These are phyloP conservation scores for Miltochrista miniata DNA, from an alignment of 2,888 invertebrate genomes.

Conservation along the genomic window DNA sequence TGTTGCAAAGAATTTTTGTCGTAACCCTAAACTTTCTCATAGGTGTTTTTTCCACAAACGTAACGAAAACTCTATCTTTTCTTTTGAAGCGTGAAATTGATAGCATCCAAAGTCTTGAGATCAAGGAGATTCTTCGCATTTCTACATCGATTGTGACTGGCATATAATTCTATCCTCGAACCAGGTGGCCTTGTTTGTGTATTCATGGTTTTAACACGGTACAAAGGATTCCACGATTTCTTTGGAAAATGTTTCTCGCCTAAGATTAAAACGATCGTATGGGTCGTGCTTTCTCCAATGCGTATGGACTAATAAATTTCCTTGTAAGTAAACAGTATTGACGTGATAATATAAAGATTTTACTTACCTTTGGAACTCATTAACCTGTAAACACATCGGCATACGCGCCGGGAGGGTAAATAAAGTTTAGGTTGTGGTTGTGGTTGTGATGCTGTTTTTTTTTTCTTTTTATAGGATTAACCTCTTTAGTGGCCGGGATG, in stretches of 20 bases:
- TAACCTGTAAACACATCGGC: no score
- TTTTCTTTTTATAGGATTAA: no score
- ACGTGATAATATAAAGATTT: no score
- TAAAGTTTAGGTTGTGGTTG: no score
- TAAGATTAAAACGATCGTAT: constrained; percentile 27
- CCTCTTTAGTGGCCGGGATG: no score
- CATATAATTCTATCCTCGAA: constrained; percentile 39
- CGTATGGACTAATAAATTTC: background rate
- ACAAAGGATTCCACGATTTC: constrained; percentile 45
- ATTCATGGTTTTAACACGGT: constrained; percentile 50
- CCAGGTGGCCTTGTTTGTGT: constrained; percentile 63
- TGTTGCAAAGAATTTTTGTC: constrained; percentile 22
- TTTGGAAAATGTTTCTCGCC: constrained; percentile 40
- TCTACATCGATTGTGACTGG: constrained; percentile 50
- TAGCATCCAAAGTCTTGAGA: constrained; percentile 36
- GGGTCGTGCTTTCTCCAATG: background rate
- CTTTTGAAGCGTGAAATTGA: constrained; percentile 56
- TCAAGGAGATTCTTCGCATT: constrained; percentile 23
- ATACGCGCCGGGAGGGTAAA: no score
- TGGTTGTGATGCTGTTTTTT: no score
- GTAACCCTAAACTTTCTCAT: background rate
- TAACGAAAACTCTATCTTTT: constrained; percentile 49
- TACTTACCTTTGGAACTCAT: no score
- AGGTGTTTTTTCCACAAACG: constrained; percentile 39
- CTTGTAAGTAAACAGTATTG: background rate